Percentiles rank a stretch among this genome's conserved stretches.
Evolutionary conservation across 2,113 vertebrate species (phyloP).

Genomic region (Lathamus discolor): DNA sequence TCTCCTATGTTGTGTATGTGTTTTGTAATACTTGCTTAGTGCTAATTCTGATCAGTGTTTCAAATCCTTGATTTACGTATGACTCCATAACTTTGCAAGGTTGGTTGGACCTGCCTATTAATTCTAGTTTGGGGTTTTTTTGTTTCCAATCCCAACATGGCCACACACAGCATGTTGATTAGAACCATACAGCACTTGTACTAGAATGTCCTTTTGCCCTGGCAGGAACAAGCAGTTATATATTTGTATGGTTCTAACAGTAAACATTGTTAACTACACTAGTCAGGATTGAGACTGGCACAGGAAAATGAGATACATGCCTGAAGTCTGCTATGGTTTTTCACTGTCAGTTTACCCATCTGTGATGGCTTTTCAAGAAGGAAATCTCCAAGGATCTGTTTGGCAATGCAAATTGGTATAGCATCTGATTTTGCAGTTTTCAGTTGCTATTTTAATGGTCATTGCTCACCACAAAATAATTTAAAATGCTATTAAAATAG

Average conservation of each 20-base stretch:
- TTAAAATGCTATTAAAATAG: background rate
- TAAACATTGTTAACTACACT: background rate
- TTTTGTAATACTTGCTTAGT: background rate
- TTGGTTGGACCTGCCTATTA: background rate
- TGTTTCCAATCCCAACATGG: background rate
- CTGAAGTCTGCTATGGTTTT: background rate
- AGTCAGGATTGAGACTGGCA: background rate
- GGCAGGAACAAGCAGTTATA: background rate
- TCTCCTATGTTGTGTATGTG: background rate
- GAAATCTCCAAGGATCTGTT: background rate
- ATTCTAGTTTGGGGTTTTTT: background rate
- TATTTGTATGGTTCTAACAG: background rate
- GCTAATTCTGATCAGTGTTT: background rate
- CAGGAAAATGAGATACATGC: background rate
- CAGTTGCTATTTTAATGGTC: background rate
- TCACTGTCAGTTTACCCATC: constrained; percentile 1
- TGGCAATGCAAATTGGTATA: background rate
- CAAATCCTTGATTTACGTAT: background rate
- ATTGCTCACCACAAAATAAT: background rate
- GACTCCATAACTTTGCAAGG: background rate
- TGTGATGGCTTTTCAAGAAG: background rate
- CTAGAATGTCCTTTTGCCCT: background rate
- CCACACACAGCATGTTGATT: background rate
- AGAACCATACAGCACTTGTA: background rate
- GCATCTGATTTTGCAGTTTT: background rate